Evolutionary conservation across 2,113 vertebrate genomes (phyloP).

Genomic region (Apeltes quadracus): DNA sequence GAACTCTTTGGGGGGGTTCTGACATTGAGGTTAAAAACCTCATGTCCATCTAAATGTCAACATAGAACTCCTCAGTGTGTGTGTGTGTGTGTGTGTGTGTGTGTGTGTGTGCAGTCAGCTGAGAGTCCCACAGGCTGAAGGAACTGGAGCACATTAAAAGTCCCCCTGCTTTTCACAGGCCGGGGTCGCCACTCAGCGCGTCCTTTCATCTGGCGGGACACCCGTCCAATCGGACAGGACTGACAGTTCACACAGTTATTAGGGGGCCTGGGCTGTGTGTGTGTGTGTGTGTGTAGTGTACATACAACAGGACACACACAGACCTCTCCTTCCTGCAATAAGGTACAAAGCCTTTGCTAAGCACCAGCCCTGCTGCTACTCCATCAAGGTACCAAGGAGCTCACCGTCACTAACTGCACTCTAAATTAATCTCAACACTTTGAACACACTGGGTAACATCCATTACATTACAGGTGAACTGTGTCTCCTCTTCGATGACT

Average conservation of each 20-base stretch:
- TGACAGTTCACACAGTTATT: conserved; percentile 52
- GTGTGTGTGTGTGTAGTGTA: too few species aligned
- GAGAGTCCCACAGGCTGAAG: conserved; percentile 68
- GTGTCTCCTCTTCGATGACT: too few species aligned
- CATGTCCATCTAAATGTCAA: too few species aligned
- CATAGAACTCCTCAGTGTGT: too few species aligned
- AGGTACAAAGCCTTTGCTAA: not conserved
- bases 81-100: conserved; percentile 6
- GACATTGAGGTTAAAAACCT: too few species aligned
- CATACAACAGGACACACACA: too few species aligned
- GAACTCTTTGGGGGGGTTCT: not conserved
- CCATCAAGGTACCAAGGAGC: not conserved
- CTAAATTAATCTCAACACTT: too few species aligned
- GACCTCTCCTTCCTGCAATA: not conserved
- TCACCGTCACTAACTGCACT: not conserved
- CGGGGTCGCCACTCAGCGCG: conserved; percentile 13
- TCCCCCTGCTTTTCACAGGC: conserved; percentile 48
- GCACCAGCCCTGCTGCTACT: too few species aligned
- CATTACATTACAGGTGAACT: too few species aligned
- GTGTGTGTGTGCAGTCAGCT: conserved; percentile 64
- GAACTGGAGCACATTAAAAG: conserved; percentile 74
- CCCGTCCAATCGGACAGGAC: not conserved
- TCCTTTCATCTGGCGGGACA: conserved; percentile 57
- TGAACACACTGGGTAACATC: too few species aligned
- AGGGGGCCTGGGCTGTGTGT: conserved; percentile 2